Conservation (phyloP, 2,888 invertebrate genomes). For the Dasysyrphus albostriatus region DNA sequence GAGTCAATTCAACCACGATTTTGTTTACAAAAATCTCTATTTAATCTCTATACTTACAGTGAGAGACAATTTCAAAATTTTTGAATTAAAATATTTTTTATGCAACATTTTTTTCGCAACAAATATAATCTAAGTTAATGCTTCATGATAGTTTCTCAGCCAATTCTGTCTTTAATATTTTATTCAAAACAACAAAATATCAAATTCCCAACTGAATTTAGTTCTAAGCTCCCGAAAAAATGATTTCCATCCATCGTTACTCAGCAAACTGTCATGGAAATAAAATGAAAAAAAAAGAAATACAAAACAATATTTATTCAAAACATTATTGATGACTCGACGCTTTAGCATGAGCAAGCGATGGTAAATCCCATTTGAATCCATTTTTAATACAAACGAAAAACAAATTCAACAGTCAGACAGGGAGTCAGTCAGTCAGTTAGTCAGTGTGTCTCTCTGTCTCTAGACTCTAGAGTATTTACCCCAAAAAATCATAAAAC, state of each 20-base stretch:
- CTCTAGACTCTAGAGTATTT: slow-evolving; percentile 35
- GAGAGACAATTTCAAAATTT: background rate
- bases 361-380: slow-evolving; percentile 16
- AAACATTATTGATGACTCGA: slow-evolving; percentile 1
- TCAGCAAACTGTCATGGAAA: background rate
- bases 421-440: background rate
- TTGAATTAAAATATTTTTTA: background rate
- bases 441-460: background rate
- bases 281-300: background rate
- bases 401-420: slow-evolving; percentile 19
- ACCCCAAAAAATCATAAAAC: slow-evolving; percentile 3
- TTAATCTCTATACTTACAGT: background rate
- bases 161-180: background rate
- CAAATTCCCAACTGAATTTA: background rate
- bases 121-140: background rate
- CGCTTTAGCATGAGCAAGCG: background rate
- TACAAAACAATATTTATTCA: slow-evolving; percentile 14
- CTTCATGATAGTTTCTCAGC: background rate
- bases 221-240: background rate
- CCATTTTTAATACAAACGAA: slow-evolving; percentile 11
- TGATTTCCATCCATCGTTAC: background rate
- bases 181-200: background rate
- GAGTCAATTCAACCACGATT: too few relatives aligned
- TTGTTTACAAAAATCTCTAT: too few relatives aligned
- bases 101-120: background rate